Evolutionary conservation across 2,888 invertebrate genomes (phyloP).

Genomic region (Leucozona laternaria): DNA sequence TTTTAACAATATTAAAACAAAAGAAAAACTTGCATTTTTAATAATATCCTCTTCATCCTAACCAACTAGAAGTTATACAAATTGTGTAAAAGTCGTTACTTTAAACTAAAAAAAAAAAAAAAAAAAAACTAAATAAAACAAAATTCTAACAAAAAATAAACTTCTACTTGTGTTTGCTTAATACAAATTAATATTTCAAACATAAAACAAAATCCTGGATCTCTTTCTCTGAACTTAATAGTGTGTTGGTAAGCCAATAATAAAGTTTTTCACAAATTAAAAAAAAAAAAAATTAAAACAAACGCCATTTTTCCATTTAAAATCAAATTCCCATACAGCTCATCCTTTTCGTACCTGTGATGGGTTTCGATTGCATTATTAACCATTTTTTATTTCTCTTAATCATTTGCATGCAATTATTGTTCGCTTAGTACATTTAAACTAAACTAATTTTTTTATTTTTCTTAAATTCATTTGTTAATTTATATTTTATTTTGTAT

Average conservation of each 20-base stretch:
- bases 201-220: slow-evolving; percentile 39
- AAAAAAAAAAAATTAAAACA: slow-evolving; percentile 21
- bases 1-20: slow-evolving; percentile 36
- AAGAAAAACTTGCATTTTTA: slow-evolving; percentile 8
- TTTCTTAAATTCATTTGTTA: slow-evolving; percentile 32
- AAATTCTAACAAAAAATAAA: slow-evolving; percentile 13
- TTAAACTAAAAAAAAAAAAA: slow-evolving; percentile 32
- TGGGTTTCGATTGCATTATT: slow-evolving; percentile 1
- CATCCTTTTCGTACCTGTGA: slow-evolving; percentile 43
- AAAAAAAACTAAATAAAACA: slow-evolving; percentile 21
- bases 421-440: background rate
- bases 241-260: slow-evolving; percentile 58
- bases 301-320: slow-evolving; percentile 34
- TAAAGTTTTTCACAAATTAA: slow-evolving; percentile 1
- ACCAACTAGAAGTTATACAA: slow-evolving; percentile 55
- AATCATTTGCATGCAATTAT: slow-evolving; percentile 18
- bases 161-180: slow-evolving; percentile 47
- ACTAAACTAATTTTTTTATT: background rate
- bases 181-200: slow-evolving; percentile 23
- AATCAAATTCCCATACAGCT: slow-evolving; percentile 40
- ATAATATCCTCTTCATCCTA: slow-evolving; percentile 37
- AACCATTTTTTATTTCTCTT: background rate
- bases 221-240: slow-evolving; percentile 21
- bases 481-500: slow-evolving; percentile 22
- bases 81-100: slow-evolving; percentile 30